These are phyloP conservation scores for Eriosoma lanigerum DNA, from an alignment of 1,140 invertebrate genomes.

Conservation along the genomic window DNA sequence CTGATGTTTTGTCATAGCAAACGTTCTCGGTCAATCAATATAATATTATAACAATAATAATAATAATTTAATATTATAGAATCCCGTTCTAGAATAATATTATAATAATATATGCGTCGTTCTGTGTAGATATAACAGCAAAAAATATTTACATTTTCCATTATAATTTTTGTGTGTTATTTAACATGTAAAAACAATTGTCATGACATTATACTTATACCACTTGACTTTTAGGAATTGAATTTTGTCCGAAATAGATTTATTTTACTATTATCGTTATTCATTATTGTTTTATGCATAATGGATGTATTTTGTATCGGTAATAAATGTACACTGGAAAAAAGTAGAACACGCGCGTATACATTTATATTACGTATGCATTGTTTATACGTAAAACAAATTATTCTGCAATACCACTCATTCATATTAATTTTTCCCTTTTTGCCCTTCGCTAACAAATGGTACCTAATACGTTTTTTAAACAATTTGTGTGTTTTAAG, in stretches of 20 bases:
- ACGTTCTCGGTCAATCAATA: too few relatives aligned
- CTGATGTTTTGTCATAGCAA: too few relatives aligned
- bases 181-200: background rate
- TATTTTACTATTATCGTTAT: background rate
- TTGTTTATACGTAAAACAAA: background rate
- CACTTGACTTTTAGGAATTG: background rate
- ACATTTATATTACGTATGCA: conserved; percentile 3
- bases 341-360: conserved; percentile 13
- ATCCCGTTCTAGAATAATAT: too few relatives aligned
- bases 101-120: too few relatives aligned
- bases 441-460: background rate
- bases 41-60: too few relatives aligned
- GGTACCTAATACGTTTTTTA: background rate
- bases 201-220: background rate
- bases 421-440: conserved; percentile 21
- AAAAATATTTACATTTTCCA: too few relatives aligned
- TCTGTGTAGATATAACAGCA: too few relatives aligned
- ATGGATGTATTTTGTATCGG: background rate
- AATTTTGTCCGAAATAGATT: conserved; percentile 1
- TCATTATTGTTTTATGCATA: background rate
- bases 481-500: background rate
- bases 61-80: too few relatives aligned
- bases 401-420: conserved; percentile 20
- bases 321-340: background rate
- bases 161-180: background rate